Evolutionary conservation across 2,113 vertebrate species (phyloP), one percentile per base, ranked within the genome.

Genomic region (Gorsachius goisagi): DNA sequence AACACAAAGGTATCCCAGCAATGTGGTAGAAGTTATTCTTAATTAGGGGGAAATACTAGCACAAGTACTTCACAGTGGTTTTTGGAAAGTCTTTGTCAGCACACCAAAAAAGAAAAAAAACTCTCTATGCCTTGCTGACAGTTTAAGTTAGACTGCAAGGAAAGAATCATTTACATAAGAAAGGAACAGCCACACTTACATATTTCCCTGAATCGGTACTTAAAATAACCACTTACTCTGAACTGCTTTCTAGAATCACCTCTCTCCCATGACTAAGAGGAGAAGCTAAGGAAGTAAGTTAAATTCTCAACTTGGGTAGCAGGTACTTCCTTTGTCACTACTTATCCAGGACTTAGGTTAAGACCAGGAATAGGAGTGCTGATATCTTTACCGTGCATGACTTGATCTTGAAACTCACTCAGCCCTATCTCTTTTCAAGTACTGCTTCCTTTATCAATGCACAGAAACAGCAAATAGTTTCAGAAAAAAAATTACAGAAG

Each of bases 391-490:
- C 58, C 85, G 32, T 76, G 23, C 78, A 81, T 78, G 37, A 55
- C 74, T 90, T 94, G 91, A 96, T 74, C 81, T 90, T 67, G 47
- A 41, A 30, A 94, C 67, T 55, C 56, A 44, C 20, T 47, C 52
- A n/a, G 78, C 41, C 83, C 56, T 45, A 24, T 85, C 59, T 68
- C 76, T 94, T 75, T 59, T 72, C 59, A 16, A 44, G 77, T 84
- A 90, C 79, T 93, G 77, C 77, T 84, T 69, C 86, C 76, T 68
- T 80, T 64, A 87, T 85, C 74, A 88, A 78, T 78, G 66, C 68
- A 63, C 22, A 45, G 62, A 92, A 64, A 94, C 68, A 91, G 56
- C 63, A 97, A 95, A 92, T 93, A 93, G 66, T 69, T 95, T 79
- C 47, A 64, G 74, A 73, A 90, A 95, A 97, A 63, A 58, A 37